These are phyloP conservation scores for Zenarchopterus dispar DNA, from an alignment of 2,797 vertebrate species.

Conservation along the genomic window DNA sequence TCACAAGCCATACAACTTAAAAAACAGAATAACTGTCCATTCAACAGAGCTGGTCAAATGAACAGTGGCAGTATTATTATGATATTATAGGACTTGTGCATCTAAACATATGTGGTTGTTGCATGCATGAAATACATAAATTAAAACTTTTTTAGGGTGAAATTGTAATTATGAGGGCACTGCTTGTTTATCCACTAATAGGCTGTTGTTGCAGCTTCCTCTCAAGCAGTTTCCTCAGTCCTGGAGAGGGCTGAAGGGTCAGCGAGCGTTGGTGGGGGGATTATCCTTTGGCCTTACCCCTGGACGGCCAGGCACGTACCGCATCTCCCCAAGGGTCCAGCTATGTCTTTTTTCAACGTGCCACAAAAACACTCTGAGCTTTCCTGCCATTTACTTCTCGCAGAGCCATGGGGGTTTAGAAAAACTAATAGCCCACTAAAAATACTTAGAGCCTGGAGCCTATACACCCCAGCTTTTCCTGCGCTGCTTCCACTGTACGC, in stretches of 20 bases:
- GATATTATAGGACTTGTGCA: not conserved
- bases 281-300: slow-evolving; percentile 60
- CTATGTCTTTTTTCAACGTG: slow-evolving; percentile 66
- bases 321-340: slow-evolving; percentile 60
- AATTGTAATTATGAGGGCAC: slow-evolving; percentile 18
- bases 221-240: slow-evolving; percentile 70
- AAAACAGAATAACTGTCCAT: too few relatives aligned
- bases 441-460: slow-evolving; percentile 75
- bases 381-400: slow-evolving; percentile 80
- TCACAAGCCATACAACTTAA: too few relatives aligned
- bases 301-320: slow-evolving; percentile 68
- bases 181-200: slow-evolving; percentile 63
- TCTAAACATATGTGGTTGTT: not conserved
- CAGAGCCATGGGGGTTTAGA: slow-evolving; percentile 74
- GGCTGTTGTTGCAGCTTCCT: slow-evolving; percentile 66
- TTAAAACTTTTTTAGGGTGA: not conserved
- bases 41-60: too few relatives aligned
- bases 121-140: not conserved
- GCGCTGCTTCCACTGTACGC: slow-evolving; percentile 77
- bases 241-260: slow-evolving; percentile 67
- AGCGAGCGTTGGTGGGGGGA: slow-evolving; percentile 71
- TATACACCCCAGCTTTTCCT: slow-evolving; percentile 76
- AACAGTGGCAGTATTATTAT: too few relatives aligned
- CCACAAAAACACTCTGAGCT: slow-evolving; percentile 68
- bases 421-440: slow-evolving; percentile 83